Evolutionary conservation across 2,888 invertebrate genomes (phyloP), one percentile per base, ranked within the genome.

Genomic region (Nemapogon koenigi): DNA sequence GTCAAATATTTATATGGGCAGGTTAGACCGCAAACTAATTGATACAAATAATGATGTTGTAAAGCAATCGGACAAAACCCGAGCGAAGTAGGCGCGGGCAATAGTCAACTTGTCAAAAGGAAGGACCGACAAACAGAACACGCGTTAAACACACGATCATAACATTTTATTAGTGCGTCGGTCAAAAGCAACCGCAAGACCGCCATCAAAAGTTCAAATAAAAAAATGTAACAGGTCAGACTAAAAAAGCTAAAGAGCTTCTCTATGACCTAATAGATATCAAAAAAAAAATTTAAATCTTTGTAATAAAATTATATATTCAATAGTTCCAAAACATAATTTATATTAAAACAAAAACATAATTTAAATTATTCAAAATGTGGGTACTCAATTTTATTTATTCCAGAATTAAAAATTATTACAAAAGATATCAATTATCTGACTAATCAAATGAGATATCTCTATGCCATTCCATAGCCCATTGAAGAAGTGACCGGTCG

Each of bases 61-160:
- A 41, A 28, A 36, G 14, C 25, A 17, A 30, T 19, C 14, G 41
- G 38, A 42, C 41, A 46, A 41, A 43, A 43, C 60, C 58, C 55
- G 60, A 19, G 68, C 72, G 73, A 69, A 73, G 66, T 61, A 73
- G 70, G 66, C 65, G 62, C n/a, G 67, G 64, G 62, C 61, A 62
- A 70, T 76, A 72, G 75, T 68, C 69, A 73, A 70, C 69, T 66
- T 73, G 75, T 76, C 75, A 73, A 75, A 76, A 72, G 64, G 68
- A 66, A 68, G 72, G 70, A 50, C 75, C 76, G 75, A 71, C 76
- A 67, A 65, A 30, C 71, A 60, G 62, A 69, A 70, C 72, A 66
- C 67, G 75, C 75, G 76, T 75, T 73, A 76, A 78, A 73, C 78
- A 76, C 66, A 76, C 76, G 69, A 72, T 71, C 72, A 75, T 78